A percentile compares a stretch with the other conserved stretches of the same genome.
Evolutionary conservation across 1,140 invertebrate genomes (phyloP).

Genomic region (Drosophila ohnishii): DNA sequence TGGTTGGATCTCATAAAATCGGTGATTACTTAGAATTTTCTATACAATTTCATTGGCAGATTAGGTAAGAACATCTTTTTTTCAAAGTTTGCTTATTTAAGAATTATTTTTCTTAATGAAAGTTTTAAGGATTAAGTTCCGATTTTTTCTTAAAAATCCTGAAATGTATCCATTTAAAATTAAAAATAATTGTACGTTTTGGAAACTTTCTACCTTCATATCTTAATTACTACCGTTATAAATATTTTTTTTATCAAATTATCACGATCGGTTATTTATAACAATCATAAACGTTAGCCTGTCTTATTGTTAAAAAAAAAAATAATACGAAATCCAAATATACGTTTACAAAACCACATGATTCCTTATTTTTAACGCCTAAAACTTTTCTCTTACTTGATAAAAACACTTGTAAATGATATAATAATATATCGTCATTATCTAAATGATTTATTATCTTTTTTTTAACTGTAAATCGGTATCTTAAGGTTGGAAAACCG

Average conservation of each 20-base stretch:
- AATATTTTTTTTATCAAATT: not conserved
- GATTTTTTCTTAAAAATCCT: not conserved
- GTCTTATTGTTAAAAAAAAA: conserved; percentile 1
- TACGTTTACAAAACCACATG: not conserved
- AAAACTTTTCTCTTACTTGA: conserved; percentile 8
- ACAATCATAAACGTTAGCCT: not conserved
- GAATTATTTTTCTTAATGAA: not conserved
- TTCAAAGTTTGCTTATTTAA: not conserved
- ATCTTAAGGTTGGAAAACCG: conserved; percentile 19
- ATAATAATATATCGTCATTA: conserved; percentile 12
- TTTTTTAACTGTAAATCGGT: conserved; percentile 4
- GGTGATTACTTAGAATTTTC: not conserved
- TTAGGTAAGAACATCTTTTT: too few species aligned
- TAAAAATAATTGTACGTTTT: too few species aligned
- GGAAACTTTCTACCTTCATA: not conserved
- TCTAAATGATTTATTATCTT: conserved; percentile 33
- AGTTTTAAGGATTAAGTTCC: too few species aligned
- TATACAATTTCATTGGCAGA: not conserved
- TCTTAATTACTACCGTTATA: conserved; percentile 1
- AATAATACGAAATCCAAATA: not conserved
- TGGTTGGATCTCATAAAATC: not conserved
- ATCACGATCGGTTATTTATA: conserved; percentile 8
- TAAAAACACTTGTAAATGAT: conserved; percentile 27
- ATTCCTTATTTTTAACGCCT: not conserved
- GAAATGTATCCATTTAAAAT: not conserved